Percentiles rank a stretch among this genome's conserved stretches.
Conservation (phyloP, 2,797 vertebrate genomes). For the Sebastes iracundus region DNA sequence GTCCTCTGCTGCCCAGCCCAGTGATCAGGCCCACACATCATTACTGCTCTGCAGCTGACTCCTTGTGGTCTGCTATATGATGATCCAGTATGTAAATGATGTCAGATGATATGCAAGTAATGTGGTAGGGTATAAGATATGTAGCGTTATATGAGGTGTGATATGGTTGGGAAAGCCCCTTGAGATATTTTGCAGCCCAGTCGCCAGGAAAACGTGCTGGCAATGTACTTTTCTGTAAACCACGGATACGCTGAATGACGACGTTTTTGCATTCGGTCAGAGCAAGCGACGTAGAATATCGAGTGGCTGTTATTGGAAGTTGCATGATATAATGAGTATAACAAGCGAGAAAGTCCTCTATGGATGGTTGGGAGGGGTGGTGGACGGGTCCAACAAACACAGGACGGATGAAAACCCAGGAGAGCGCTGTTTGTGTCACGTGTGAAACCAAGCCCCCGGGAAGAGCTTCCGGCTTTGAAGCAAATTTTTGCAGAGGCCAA, state of each 20-base stretch:
- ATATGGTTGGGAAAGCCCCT: neutral
- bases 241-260: no score
- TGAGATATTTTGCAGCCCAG: neutral
- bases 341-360: no score
- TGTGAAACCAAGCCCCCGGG: neutral
- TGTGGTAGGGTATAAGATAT: neutral
- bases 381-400: neutral
- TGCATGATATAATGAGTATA: no score
- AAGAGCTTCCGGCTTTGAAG: fast-evolving
- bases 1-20: slow-evolving; percentile 4
- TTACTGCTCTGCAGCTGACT: neutral
- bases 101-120: neutral
- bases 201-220: neutral
- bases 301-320: no score
- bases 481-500: fast-evolving
- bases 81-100: neutral
- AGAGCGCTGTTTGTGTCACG: fast-evolving
- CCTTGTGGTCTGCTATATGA: neutral
- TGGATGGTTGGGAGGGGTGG: fast-evolving
- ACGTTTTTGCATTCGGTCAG: no score
- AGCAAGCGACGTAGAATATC: no score
- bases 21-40: slow-evolving; percentile 3
- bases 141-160: no score
- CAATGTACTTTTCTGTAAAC: neutral
- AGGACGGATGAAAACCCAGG: neutral